phyloP scores from a whole-genome alignment of 2,113 vertebrate genomes.

The Grammatotria lemairii region DNA sequence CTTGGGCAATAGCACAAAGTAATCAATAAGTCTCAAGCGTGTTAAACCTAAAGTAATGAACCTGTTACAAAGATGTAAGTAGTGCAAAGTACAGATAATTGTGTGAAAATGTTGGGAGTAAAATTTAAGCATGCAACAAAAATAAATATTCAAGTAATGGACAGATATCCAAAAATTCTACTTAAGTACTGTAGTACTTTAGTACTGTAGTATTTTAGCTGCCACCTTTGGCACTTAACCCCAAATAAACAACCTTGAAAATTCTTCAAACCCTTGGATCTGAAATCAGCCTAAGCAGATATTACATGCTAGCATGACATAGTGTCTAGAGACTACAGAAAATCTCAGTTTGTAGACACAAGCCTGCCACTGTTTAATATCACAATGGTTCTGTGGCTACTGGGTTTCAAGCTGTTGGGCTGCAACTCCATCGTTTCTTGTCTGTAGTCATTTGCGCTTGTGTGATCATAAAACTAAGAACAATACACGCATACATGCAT shows the following conservation, averaged over 20 bases:
- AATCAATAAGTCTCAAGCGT: not conserved
- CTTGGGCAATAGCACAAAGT: not conserved
- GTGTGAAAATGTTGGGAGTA: not conserved
- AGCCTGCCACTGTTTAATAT: not conserved
- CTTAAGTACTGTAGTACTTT: not conserved
- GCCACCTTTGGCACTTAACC: not conserved
- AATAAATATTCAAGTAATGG: not conserved
- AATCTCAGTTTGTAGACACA: slow-evolving; percentile 1
- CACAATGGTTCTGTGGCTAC: not conserved
- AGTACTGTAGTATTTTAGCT: not conserved
- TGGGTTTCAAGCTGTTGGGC: not conserved
- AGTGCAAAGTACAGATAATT: not conserved
- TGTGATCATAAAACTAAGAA: not conserved
- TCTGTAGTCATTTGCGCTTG: not conserved
- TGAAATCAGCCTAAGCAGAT: not conserved
- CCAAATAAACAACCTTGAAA: not conserved
- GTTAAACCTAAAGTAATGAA: not conserved
- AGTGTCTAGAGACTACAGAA: slow-evolving; percentile 5
- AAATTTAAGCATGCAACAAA: not conserved
- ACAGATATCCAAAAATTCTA: not conserved
- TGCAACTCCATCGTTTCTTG: not conserved
- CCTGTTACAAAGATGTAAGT: not conserved
- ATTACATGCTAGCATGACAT: not conserved
- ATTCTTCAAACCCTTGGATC: not conserved
- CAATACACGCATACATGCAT: not conserved